Evolutionary conservation across 2,888 invertebrate species (phyloP), one percentile per base, ranked within the genome.

Genomic region (Heliconius charithonia): DNA sequence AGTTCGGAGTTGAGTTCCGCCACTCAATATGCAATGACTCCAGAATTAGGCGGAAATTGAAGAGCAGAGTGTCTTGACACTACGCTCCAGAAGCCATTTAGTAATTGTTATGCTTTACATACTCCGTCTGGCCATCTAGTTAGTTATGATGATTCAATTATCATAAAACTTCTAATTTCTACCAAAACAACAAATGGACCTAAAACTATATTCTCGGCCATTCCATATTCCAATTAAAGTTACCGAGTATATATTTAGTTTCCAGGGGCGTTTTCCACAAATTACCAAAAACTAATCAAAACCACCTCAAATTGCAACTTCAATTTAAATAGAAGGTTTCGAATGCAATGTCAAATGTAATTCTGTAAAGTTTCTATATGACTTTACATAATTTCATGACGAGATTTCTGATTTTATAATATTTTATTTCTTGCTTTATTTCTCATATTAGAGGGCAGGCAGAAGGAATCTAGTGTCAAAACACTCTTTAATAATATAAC

Each of bases 161-260:
- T 67, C 7, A 41, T 69, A 41, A 63, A 25, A 69, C 69, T 41
- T 6, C 67, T 7, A 41, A 69, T 69, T 41, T 6, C 69, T 41
- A 41, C 4, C 41, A 25, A 12, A 67, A 67, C 41, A n/a, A 41
- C 25, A 69, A 41, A 41, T 41, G 6, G n/a, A 32, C 10, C 66
- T n/a, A 32, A 6, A 41, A 41, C 29, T 59, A n/a, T 32, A 32
- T 12, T 59, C 56, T 27, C 25, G 10, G 56, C 32, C 32, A n/a
- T 71, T 76, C 70, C 16, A 63, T 10, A 63, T 13, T 51, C 62
- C 76, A 76, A 76, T 76, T 76, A 76, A 76, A 71, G 29, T 76
- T 71, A 29, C 71, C 51, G 29, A 45, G 45, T 32, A 51, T 76
- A 25, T 71, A n/a, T 71, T 59, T 45, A 51, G 76, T 76, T 76